Conservation (phyloP, 2,113 vertebrate genomes). For the Symphodus melops region DNA sequence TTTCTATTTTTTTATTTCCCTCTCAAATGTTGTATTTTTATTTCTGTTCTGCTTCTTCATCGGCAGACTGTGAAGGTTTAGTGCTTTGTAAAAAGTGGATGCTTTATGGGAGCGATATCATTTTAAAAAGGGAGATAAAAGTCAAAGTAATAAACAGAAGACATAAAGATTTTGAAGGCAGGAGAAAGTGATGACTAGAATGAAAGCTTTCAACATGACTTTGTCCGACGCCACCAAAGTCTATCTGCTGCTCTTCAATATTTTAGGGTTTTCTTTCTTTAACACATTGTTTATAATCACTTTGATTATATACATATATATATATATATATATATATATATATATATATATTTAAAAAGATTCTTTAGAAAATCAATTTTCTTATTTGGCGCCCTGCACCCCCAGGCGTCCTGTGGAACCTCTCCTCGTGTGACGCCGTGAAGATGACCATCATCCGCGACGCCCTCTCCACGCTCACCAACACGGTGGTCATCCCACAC, state of each 20-base stretch:
- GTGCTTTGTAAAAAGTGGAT: background rate
- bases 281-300: no score
- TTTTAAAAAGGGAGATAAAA: background rate
- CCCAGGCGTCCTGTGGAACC: slow-evolving; percentile 96
- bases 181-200: background rate
- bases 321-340: no score
- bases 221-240: no score
- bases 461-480: slow-evolving; percentile 92
- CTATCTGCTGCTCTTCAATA: no score
- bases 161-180: background rate
- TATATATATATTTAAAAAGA: no score
- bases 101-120: background rate
- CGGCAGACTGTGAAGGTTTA: background rate
- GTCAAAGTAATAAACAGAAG: background rate
- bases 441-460: slow-evolving; percentile 99
- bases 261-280: no score
- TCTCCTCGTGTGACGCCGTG: slow-evolving; percentile 95
- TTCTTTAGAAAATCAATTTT: no score
- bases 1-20: background rate
- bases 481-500: slow-evolving; percentile 96
- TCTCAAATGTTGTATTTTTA: background rate
- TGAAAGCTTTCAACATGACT: no score
- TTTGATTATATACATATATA: no score
- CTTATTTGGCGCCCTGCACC: background rate
- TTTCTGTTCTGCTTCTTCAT: background rate